Conservation (phyloP, 2,888 invertebrate species). For the Caradrina kadenii region DNA sequence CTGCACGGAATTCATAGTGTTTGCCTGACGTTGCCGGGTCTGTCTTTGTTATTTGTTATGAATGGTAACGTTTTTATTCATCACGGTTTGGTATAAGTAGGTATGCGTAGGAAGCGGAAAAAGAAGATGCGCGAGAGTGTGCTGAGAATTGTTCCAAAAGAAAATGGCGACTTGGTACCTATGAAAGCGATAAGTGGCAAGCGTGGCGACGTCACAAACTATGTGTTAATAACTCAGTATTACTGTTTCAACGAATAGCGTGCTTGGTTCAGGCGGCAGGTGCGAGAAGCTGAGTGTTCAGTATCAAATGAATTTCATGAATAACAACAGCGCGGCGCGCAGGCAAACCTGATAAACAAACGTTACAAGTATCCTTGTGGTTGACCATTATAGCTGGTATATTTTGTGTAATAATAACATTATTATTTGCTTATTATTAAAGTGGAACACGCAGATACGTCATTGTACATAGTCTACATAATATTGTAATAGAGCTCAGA, state of each 20-base stretch:
- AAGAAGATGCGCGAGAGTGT: background rate
- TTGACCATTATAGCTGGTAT: conserved; percentile 25
- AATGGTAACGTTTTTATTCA: conserved; percentile 10
- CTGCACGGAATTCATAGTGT: conserved; percentile 1
- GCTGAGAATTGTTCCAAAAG: background rate
- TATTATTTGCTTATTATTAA: conserved; percentile 18
- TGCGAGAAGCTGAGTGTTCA: conserved; percentile 12
- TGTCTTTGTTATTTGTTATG: conserved; percentile 16
- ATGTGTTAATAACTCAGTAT: background rate
- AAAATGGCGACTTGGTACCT: background rate
- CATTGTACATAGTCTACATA: background rate
- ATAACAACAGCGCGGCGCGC: conserved; percentile 11
- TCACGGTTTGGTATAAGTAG: background rate
- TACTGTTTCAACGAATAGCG: too few relatives aligned
- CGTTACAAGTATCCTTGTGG: conserved; percentile 43
- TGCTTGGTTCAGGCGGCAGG: too few relatives aligned
- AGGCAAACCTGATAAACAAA: conserved; percentile 22
- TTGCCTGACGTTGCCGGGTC: background rate
- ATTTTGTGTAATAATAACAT: conserved; percentile 4
- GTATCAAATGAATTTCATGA: background rate
- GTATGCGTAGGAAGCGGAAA: background rate
- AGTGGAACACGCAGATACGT: conserved; percentile 18
- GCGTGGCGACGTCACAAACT: background rate
- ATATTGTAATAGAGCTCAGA: background rate
- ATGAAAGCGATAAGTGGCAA: background rate